Base-by-base conservation (phyloP, 2,113 vertebrate genomes). In the Gallinago paraguaiae region DNA sequence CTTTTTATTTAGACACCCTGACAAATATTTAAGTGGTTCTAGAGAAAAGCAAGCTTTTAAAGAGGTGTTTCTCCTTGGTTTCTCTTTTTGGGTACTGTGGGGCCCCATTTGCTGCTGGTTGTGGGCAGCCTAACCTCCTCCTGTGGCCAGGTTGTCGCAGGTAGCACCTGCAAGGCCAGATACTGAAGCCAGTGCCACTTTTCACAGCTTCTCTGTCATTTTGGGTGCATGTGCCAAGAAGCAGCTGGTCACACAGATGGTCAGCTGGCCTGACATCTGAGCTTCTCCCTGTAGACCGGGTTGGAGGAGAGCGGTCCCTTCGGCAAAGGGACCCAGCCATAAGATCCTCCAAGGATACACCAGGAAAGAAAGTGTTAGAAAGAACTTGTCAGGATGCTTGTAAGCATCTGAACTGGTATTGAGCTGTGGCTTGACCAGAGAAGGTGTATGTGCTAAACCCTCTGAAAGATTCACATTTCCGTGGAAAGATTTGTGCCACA, bases 61-160 rank as follows among this genome's bases (percentile, higher is more conserved):
- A 50, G 65, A 78, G 17, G 18, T 56, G 14, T 61, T 87, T 91
- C 51, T 69, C 61, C 60, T 46, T 59, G 6, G 4, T 65, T 83
- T 81, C 46, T 71, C 35, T 72, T 50, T 63, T 43, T 57, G 48
- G 17, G 7, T 61, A 45, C 11, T 30, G 35, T 3, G 3, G 16
- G 27, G 11, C 35, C 35, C 14, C 54, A 35, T 14, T 51, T 0
- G 1, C 23, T 51, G 28, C 30, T 0, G 5, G 19, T 8, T n/a
- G 11, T 1, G 2, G 65, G 31, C 46, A 82, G 41, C 12, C 17
- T 56, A 41, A 23, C 31, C 7, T 33, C 22, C 33, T 78, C 31
- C 27, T 61, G 37, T 75, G 43, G 30, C 37, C 33, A 54, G 37
- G 33, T 31, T 85, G 35, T n/a, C 43, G 41, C 28, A 69, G 27